A percentile compares a stretch with the other conserved stretches of the same genome.
Evolutionary conservation across 2,113 vertebrate species (phyloP).

Genomic region (Piaya cayana): DNA sequence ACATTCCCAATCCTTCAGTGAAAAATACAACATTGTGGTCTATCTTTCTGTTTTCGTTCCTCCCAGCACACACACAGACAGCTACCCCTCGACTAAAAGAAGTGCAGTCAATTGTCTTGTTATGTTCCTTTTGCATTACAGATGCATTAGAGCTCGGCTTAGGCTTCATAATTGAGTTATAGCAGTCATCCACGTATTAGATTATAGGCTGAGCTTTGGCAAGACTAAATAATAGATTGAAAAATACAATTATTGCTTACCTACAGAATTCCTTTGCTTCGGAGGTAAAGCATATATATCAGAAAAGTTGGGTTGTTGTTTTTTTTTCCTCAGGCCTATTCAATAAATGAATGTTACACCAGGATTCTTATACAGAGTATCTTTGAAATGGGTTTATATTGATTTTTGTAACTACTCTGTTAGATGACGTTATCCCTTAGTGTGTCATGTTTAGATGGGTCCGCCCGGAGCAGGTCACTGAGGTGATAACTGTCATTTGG

Average conservation of each 20-base stretch:
- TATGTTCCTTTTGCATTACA: constrained; percentile 57
- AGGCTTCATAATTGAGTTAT: constrained; percentile 82
- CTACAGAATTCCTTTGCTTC: constrained; percentile 89
- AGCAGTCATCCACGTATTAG: constrained; percentile 83
- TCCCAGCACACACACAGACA: neutral
- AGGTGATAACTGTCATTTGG: constrained; percentile 99
- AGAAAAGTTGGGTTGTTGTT: constrained; percentile 91
- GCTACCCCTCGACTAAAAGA: neutral
- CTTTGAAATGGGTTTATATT: constrained; percentile 99
- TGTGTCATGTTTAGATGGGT: constrained; percentile 96
- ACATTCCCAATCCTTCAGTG: constrained; percentile 15
- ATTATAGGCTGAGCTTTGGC: constrained; percentile 79
- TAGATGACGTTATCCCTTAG: constrained; percentile 99
- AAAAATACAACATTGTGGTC: neutral
- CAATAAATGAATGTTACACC: constrained; percentile 98
- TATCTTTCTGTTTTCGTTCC: neutral
- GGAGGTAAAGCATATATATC: constrained; percentile 90
- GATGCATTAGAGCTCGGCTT: constrained; percentile 42
- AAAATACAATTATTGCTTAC: constrained; percentile 93
- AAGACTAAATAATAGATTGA: constrained; percentile 91
- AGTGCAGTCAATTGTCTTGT: constrained; percentile 1
- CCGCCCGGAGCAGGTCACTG: constrained; percentile 98
- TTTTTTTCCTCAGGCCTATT: constrained; percentile 92
- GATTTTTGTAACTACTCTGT: constrained; percentile 99
- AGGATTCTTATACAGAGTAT: constrained; percentile 89